These are phyloP conservation scores for Magallana gigas DNA, from an alignment of 1,140 invertebrate genomes.

Conservation along the genomic window DNA sequence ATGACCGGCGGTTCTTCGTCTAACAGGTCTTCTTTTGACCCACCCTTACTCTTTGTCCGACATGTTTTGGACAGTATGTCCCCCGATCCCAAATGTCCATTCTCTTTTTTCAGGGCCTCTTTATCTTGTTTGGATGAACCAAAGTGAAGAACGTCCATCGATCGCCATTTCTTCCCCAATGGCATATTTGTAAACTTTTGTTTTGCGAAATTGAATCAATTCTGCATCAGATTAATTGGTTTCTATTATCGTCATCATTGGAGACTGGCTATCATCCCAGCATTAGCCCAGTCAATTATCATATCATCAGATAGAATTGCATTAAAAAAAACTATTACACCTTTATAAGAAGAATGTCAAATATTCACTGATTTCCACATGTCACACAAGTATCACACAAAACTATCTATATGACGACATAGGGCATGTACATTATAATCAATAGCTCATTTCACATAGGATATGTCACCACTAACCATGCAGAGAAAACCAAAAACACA, in stretches of 20 bases:
- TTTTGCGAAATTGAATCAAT: constrained; percentile 36
- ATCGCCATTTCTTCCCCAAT: constrained; percentile 63
- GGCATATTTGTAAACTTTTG: constrained; percentile 52
- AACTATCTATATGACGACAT: background rate
- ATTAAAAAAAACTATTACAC: background rate
- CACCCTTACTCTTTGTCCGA: background rate
- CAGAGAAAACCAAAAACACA: background rate
- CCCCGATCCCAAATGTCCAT: constrained; percentile 46
- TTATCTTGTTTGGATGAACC: constrained; percentile 35
- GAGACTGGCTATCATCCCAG: constrained; percentile 1
- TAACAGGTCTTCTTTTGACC: constrained; percentile 30
- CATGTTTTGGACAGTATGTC: constrained; percentile 53
- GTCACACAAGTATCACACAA: background rate
- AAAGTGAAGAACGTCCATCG: constrained; percentile 62
- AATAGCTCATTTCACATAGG: constrained; percentile 10
- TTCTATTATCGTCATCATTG: constrained; percentile 9
- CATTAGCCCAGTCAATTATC: background rate
- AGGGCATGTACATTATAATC: background rate
- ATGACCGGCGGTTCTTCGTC: constrained; percentile 23
- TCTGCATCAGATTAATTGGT: constrained; percentile 19
- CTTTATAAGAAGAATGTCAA: background rate
- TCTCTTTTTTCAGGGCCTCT: constrained; percentile 24
- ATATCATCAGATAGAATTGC: background rate
- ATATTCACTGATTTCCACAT: constrained; percentile 24
- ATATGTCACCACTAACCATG: background rate